Evolutionary conservation across 2,797 vertebrate species (phyloP), one percentile per base, ranked within the genome.

Genomic region (Schizopygopsis pylzovi): DNA sequence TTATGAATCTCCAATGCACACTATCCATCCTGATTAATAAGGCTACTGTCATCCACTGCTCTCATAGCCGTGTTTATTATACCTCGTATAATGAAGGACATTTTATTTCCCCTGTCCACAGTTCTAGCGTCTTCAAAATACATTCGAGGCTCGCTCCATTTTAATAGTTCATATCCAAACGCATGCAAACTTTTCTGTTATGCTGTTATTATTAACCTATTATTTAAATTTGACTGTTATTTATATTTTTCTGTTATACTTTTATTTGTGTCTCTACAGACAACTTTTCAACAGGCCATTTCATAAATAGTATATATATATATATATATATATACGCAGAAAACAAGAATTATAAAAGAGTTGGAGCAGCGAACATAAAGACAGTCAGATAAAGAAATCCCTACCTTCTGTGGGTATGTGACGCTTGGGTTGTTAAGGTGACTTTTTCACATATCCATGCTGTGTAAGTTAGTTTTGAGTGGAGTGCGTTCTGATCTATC

Each of bases 391-490:
- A 49, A 59, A n/a, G 2, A 79, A 47, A n/a, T 45, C 25, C 83
- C 10, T 79, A 85, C 84, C 84, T 81, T 81, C 4, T 54, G 11
- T n/a, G 16, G 1, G 7, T 16, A 81, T 28, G 79, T 56, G 70
- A 75, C 43, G 84, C 33, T 67, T 33, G 3, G 10, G 79, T 75
- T 81, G 70, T 59, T 52, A 79, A 61, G 20, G 78, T 45, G n/a
- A 41, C 33, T 10, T 41, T 70, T 80, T 72, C 68, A 85, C 84
- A 81, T 81, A 81, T 85, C 84, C 78, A 85, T 75, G 39, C 68
- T 67, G 68, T 39, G 84, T 75, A 45, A 18, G 28, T 71, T 54
- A 28, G 83, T 59, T 59, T 71, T 73, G 8, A 73, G 41, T 49
- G 68, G 56, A 71, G 72, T 68, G 76, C 11, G 41, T 41, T 56